Evolutionary conservation across 2,888 invertebrate genomes (phyloP), one percentile per base, ranked within the genome.

Genomic region (Xanthorhoe spadicearia): DNA sequence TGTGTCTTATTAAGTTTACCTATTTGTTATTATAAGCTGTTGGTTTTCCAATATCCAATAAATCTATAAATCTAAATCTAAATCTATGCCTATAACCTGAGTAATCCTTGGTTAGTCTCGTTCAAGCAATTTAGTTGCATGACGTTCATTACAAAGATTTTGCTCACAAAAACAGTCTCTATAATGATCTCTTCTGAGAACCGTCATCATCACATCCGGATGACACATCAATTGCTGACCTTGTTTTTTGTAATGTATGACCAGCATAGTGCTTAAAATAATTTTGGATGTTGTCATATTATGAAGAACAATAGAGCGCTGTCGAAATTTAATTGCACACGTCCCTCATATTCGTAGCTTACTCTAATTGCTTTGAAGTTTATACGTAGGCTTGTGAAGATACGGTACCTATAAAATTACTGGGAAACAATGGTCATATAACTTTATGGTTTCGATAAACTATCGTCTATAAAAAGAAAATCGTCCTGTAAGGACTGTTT

Each of bases 251-350:
- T 13, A 13, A 43, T 43, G 38, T 43, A 48, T 48, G 48, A 48
- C 17, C 48, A 15, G 8, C 48, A 48, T 17, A 48, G 48, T 48
- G 15, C 7, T 48, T 48, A 48, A 38, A 15, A 17, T 48, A 48
- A 48, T 48, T 46, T 48, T 7, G 7, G 48, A 48, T 48, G 48
- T 48, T 48, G 48, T 48, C 48, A 48, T 46, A 48, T 7, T 43
- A 43, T 43, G 4, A 6, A 7, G 15, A 48, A 48, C 48, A 48
- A 48, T 48, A 48, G 46, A 46, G n/a, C 10, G n/a, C 43, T 48
- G 15, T 48, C 17, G 48, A 17, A 48, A 48, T 17, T 17, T 48
- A 48, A 48, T 48, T 7, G 48, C 38, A 43, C 13, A 17, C 48
- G 48, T 48, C 48, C 6, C 15, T 17, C 8, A 48, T 15, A 17